Evolutionary conservation across 2,888 invertebrate genomes (phyloP).

Genomic region (Eupithecia abbreviata): DNA sequence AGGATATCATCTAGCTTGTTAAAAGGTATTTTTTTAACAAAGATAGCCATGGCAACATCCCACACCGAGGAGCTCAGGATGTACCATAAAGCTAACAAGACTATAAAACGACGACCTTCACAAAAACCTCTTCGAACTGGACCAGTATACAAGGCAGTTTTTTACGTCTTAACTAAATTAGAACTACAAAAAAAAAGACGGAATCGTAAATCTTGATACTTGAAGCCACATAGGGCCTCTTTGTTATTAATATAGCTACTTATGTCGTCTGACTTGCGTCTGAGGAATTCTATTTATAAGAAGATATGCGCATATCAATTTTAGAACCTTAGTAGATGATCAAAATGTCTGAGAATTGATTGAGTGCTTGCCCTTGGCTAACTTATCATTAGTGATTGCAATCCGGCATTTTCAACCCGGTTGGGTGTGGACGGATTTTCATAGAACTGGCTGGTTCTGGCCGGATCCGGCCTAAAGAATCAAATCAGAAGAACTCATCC

Average conservation of each 20-base stretch:
- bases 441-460: too few species aligned
- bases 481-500: too few species aligned
- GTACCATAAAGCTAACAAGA: neutral
- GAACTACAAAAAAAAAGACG: conserved; percentile 9
- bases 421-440: too few species aligned
- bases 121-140: conserved; percentile 13
- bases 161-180: conserved; percentile 12
- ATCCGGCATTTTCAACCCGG: too few species aligned
- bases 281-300: neutral
- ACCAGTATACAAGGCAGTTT: conserved; percentile 17
- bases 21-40: neutral
- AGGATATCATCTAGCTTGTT: neutral
- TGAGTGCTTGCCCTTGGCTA: neutral
- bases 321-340: neutral
- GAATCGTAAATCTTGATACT: conserved; percentile 8
- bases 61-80: neutral
- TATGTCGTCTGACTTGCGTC: neutral
- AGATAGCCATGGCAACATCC: neutral
- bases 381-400: neutral
- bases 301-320: neutral
- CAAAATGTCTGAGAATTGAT: neutral
- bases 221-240: conserved; percentile 20
- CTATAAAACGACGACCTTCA: conserved; percentile 19
- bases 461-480: too few species aligned
- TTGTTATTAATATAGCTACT: neutral